Percentiles rank a stretch among this genome's conserved stretches.
Conservation (phyloP, 2,797 vertebrate genomes). For the Okamejei kenojei region DNA sequence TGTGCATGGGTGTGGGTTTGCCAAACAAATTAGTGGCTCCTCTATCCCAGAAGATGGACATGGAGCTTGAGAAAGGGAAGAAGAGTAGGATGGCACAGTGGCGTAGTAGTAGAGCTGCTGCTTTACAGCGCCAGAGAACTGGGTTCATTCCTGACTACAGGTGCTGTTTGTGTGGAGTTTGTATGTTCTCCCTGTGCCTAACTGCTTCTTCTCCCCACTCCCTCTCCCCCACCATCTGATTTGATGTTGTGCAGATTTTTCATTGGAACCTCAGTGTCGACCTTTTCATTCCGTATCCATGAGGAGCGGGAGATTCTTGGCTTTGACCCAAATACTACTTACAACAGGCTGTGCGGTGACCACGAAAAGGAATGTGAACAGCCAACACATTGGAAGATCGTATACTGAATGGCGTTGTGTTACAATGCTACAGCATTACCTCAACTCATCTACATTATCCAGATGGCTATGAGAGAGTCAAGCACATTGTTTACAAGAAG, state of each 20-base stretch:
- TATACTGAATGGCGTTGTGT: slow-evolving; percentile 56
- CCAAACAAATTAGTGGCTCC: no score
- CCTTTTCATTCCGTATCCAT: slow-evolving; percentile 93
- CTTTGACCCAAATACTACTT: slow-evolving; percentile 85
- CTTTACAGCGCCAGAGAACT: no score
- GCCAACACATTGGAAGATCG: slow-evolving; percentile 93
- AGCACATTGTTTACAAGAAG: neutral
- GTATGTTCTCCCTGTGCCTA: no score
- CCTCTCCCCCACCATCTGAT: neutral
- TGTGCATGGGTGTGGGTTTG: no score
- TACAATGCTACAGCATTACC: slow-evolving; percentile 36
- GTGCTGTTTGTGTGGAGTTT: no score
- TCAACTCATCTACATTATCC: neutral
- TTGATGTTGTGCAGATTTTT: slow-evolving; percentile 66
- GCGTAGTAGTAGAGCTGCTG: no score
- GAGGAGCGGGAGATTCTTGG: slow-evolving; percentile 93
- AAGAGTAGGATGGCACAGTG: no score
- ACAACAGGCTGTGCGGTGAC: slow-evolving; percentile 92
- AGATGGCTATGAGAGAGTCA: neutral
- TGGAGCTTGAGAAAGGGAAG: no score
- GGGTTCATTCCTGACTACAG: no score
- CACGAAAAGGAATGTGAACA: slow-evolving; percentile 81
- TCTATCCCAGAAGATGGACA: no score
- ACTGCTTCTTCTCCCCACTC: neutral
- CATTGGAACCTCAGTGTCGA: slow-evolving; percentile 90